Conservation (phyloP, 2,888 invertebrate species). For the Leucoma salicis region DNA sequence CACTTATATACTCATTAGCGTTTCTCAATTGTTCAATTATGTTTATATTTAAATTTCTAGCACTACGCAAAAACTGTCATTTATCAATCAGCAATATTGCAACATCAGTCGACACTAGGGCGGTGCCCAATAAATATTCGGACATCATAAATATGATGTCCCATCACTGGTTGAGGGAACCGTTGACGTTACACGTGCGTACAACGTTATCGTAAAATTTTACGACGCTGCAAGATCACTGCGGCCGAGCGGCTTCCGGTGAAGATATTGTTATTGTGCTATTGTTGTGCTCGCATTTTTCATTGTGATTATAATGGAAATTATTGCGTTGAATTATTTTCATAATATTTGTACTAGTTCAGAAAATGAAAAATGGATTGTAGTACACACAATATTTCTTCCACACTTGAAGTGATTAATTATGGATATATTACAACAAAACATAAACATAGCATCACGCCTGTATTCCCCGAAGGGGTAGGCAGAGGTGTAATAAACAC, state of each 20-base stretch:
- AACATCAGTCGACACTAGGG: conserved; percentile 3
- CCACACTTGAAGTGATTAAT: too few relatives aligned
- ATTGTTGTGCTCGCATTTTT: conserved; percentile 36
- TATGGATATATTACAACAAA: too few relatives aligned
- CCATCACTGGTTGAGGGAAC: conserved; percentile 42
- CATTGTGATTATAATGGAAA: conserved; percentile 20
- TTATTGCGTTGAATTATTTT: conserved; percentile 5
- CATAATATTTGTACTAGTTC: background rate
- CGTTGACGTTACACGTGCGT: conserved; percentile 15
- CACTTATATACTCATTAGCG: too few relatives aligned
- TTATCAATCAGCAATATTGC: conserved; percentile 9
- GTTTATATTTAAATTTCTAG: background rate
- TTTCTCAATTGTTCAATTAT: too few relatives aligned
- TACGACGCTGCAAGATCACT: conserved; percentile 57
- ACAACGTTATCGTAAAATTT: conserved; percentile 48
- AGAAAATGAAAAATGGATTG: too few relatives aligned
- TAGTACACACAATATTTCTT: too few relatives aligned
- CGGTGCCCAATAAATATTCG: conserved; percentile 39
- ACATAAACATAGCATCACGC: too few relatives aligned
- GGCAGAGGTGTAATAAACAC: too few relatives aligned
- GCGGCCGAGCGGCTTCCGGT: conserved; percentile 42
- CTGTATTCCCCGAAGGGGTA: too few relatives aligned
- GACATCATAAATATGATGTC: conserved; percentile 66
- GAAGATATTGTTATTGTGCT: conserved; percentile 40
- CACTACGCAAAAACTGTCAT: background rate